Conservation (phyloP, 2,113 vertebrate species). For the Pogona vitticeps region DNA sequence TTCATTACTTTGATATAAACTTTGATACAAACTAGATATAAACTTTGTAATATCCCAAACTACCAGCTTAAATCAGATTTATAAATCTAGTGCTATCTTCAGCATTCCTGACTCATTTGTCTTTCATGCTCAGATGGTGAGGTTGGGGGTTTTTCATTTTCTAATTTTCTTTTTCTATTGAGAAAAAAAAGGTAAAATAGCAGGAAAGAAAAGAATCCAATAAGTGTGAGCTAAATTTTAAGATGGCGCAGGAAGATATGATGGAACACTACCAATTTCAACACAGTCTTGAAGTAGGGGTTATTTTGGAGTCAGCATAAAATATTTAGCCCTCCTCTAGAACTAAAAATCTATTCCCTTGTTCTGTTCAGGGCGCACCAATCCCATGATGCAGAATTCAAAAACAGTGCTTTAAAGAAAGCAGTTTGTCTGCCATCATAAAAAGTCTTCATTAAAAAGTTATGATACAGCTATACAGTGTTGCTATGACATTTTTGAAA, state of each 20-base stretch:
- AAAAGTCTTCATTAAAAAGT: conserved; percentile 19
- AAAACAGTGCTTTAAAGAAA: conserved; percentile 11
- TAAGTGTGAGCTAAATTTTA: neutral
- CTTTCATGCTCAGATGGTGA: too few relatives aligned
- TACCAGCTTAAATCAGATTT: neutral
- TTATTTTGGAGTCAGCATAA: neutral
- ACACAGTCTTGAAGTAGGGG: neutral
- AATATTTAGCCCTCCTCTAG: conserved; percentile 4
- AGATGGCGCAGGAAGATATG: neutral
- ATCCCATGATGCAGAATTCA: fast-evolving
- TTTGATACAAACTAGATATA: neutral
- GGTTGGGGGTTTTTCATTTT: too few relatives aligned
- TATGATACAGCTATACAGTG: neutral
- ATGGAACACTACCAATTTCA: neutral
- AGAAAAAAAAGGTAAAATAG: neutral
- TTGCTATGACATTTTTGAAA: neutral
- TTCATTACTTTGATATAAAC: neutral
- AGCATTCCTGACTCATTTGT: neutral
- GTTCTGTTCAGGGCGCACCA: fast-evolving
- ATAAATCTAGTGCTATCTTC: neutral
- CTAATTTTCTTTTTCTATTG: neutral
- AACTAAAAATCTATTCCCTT: neutral
- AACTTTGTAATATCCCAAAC: neutral
- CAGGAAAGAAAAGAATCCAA: neutral
- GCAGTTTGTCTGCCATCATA: neutral